These are phyloP conservation scores for Cataglyphis albicans DNA, from an alignment of 2,888 invertebrate species.

Conservation along the genomic window DNA sequence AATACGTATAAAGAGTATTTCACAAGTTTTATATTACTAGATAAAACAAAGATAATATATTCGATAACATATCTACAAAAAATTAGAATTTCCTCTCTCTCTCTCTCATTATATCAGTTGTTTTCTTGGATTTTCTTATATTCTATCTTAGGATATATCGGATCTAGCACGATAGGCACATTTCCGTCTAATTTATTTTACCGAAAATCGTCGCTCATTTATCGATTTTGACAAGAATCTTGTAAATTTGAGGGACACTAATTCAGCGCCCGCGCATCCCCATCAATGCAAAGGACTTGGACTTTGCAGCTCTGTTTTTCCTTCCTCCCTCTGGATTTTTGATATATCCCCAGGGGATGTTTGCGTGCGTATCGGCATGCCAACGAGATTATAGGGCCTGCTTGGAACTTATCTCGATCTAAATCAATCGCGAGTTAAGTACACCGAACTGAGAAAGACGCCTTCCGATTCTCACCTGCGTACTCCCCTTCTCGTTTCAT, in stretches of 20 bases:
- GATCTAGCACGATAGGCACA: not conserved
- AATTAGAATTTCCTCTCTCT: not conserved
- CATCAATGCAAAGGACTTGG: not conserved
- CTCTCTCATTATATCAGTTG: no score
- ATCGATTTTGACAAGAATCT: not conserved
- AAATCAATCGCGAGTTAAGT: conserved; percentile 78
- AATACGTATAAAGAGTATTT: not conserved
- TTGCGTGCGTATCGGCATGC: conserved; percentile 81
- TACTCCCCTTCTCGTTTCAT: not conserved
- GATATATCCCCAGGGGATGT: conserved; percentile 68
- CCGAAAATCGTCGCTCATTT: not conserved
- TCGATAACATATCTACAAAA: not conserved
- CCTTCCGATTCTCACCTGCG: conserved; percentile 61
- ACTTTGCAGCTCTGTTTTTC: not conserved
- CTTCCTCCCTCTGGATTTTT: conserved; percentile 26
- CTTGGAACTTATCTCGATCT: conserved; percentile 74
- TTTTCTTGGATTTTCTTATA: no score
- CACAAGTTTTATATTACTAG: not conserved
- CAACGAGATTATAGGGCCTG: conserved; percentile 81
- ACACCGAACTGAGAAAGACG: conserved; percentile 30
- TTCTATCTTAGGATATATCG: no score
- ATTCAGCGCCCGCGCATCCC: not conserved
- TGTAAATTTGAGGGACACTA: conserved; percentile 21
- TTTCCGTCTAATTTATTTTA: not conserved
- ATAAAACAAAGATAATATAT: not conserved